phyloP scores from a whole-genome alignment of 2,113 vertebrate genomes.

The Gobius niger region DNA sequence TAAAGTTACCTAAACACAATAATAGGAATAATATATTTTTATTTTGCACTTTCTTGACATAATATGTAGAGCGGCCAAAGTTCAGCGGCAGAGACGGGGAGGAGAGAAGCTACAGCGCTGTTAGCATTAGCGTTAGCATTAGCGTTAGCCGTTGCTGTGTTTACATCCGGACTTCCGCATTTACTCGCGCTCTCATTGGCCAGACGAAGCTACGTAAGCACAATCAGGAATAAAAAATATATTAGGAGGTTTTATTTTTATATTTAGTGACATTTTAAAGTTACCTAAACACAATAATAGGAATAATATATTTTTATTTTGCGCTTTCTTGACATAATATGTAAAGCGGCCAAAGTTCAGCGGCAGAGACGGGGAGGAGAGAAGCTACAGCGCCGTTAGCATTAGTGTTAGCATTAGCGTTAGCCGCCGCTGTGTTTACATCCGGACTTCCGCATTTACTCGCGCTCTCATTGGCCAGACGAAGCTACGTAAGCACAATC shows the following conservation, averaged over 20 bases:
- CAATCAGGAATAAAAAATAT: not conserved
- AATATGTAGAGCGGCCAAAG: not conserved
- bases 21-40: too few species aligned
- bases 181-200: conserved; percentile 26
- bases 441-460: conserved; percentile 12
- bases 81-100: not conserved
- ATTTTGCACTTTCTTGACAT: too few species aligned
- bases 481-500: not conserved
- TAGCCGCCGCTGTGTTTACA: conserved; percentile 13
- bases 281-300: too few species aligned
- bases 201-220: not conserved
- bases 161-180: conserved; percentile 31
- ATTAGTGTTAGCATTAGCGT: not conserved
- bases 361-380: not conserved
- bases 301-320: too few species aligned
- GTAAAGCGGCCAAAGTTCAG: not conserved
- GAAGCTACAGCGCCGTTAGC: not conserved
- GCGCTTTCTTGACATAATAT: too few species aligned
- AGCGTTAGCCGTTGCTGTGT: not conserved
- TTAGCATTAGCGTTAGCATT: not conserved
- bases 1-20: too few species aligned
- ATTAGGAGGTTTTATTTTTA: too few species aligned
- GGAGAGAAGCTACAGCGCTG: not conserved
- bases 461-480: conserved; percentile 32
- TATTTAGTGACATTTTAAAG: too few species aligned